These are phyloP conservation scores for Pelusios castaneus DNA, from an alignment of 2,113 vertebrate species.

Conservation along the genomic window DNA sequence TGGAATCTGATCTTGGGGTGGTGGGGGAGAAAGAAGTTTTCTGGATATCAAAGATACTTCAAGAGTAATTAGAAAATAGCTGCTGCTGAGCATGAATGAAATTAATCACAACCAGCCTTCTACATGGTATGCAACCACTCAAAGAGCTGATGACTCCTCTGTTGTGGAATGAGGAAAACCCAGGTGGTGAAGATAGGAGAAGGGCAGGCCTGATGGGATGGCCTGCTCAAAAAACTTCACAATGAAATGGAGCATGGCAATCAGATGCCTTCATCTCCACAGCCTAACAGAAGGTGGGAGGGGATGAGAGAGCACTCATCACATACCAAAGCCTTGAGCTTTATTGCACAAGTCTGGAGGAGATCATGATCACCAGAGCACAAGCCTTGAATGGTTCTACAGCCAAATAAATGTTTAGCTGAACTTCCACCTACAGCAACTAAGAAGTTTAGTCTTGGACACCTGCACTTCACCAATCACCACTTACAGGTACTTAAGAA, in stretches of 20 bases:
- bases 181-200: neutral
- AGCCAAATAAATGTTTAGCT: neutral
- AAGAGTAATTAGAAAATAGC: neutral
- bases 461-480: neutral
- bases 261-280: neutral
- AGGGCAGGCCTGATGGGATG: neutral
- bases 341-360: neutral
- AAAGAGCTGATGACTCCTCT: neutral
- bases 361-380: neutral
- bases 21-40: conserved; percentile 2
- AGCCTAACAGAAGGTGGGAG: neutral
- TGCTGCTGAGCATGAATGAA: neutral
- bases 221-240: neutral
- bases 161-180: neutral
- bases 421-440: neutral
- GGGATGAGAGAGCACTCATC: neutral
- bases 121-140: neutral
- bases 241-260: neutral
- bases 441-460: neutral
- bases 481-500: neutral
- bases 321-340: neutral
- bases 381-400: neutral
- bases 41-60: neutral
- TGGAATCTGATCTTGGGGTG: neutral
- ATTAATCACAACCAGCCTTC: neutral